A percentile compares a stretch with the other conserved stretches of the same genome.
phyloP scores from a whole-genome alignment of 2,113 vertebrate species.

The Scalopus aquaticus region DNA sequence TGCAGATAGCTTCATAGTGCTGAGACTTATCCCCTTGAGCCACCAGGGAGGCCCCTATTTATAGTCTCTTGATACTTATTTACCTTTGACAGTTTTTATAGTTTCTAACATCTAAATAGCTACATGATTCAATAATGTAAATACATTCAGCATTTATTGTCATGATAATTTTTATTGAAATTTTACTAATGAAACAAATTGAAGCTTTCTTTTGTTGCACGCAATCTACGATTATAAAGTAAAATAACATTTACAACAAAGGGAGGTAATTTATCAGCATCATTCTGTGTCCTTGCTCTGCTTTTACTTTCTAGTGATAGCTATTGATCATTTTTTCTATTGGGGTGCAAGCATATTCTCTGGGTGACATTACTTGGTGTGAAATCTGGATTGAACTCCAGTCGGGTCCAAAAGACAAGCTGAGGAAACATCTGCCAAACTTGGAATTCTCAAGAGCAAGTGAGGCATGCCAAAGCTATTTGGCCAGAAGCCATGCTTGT shows the following conservation, averaged over 20 bases:
- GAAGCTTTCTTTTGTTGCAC: not conserved
- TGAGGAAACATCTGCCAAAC: slow-evolving; percentile 4
- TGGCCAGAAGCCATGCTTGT: not conserved
- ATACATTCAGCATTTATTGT: not conserved
- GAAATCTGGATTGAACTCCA: not conserved
- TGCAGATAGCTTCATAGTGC: too few relatives aligned
- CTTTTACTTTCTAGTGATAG: not conserved
- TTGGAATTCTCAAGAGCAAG: not conserved
- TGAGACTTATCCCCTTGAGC: too few relatives aligned
- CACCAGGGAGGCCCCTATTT: too few relatives aligned
- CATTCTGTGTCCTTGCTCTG: not conserved
- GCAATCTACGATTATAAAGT: not conserved
- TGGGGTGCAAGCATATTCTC: not conserved
- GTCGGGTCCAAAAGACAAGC: not conserved
- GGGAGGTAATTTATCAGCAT: not conserved
- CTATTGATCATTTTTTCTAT: not conserved
- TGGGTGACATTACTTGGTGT: not conserved
- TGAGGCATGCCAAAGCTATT: not conserved
- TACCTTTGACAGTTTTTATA: not conserved
- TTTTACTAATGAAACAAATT: not conserved
- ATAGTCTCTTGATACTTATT: not conserved
- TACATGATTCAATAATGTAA: not conserved
- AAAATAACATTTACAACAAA: not conserved
- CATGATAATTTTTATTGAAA: not conserved
- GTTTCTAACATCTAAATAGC: not conserved